Evolutionary conservation across 2,113 vertebrate genomes (phyloP), one percentile per base, ranked within the genome.

Genomic region (Lophochroa leadbeateri): DNA sequence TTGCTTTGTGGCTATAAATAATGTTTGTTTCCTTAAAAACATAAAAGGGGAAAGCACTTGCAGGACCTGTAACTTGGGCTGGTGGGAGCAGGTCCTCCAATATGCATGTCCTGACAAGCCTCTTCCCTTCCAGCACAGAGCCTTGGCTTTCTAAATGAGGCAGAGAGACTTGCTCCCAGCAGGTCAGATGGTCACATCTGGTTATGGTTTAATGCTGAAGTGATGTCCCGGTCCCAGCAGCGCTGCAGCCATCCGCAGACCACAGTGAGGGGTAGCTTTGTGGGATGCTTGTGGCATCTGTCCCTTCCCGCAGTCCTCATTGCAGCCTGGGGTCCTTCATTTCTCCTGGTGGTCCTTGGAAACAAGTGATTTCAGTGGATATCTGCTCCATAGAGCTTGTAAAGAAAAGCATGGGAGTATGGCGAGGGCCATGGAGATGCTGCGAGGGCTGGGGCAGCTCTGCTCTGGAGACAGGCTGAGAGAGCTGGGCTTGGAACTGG

Each of bases 191-290:
- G 58, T n/a, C 10, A 2, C 50, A 41, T 25, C 52, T 75, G 47
- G 3, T 6, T 68, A 63, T 90, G 6, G 2, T 20, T 43, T 11
- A 35, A 16, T 4, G 10, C 24, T 39, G 6, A 0, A 29, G 46
- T 7, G 60, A 33, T 41, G 20, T 13, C 44, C 25, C 14, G 10
- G 31, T 24, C 44, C 81, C 39, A 15, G 11, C 17, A n/a, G n/a
- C 11, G 16, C 28, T 17, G 5, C 13, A 37, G 6, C 12, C 20
- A 9, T 52, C 37, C 5, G 0, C 55, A 43, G 71, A 81, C 47
- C 16, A 1, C 0, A 1, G 27, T 13, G 21, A 53, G 53, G 31
- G n/a, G 4, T 35, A 1, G 12, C 21, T 88, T 63, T 14, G 21
- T 11, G 21, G 50, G n/a, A 20, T 33, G 10, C 41, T 39, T 49